These are phyloP conservation scores for Crepidodera aurea DNA, from an alignment of 2,888 invertebrate species.

Conservation along the genomic window DNA sequence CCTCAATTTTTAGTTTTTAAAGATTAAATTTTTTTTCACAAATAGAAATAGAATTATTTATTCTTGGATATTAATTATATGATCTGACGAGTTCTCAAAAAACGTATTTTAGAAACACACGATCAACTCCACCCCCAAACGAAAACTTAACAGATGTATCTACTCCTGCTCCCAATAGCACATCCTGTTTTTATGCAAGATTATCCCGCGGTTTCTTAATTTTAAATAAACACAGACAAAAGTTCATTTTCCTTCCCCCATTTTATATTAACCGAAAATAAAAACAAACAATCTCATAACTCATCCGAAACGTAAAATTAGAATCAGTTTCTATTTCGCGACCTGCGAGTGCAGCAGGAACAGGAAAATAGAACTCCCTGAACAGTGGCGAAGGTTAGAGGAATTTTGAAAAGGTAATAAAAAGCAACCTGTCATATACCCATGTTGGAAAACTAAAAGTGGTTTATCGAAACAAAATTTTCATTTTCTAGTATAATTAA, in stretches of 20 bases:
- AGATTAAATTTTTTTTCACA: no score
- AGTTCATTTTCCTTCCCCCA: neutral
- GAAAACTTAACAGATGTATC: no score
- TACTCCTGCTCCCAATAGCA: no score
- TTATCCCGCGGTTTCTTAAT: neutral
- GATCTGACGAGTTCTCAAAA: no score
- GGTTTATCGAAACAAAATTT: no score
- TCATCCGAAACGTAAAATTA: conserved; percentile 3
- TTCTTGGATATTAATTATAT: no score
- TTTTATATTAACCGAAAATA: neutral
- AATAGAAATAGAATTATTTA: no score
- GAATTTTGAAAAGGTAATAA: neutral
- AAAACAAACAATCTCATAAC: conserved; percentile 3
- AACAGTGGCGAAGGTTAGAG: neutral
- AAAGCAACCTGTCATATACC: neutral
- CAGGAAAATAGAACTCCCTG: neutral
- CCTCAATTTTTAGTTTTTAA: no score
- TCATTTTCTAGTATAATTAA: no score
- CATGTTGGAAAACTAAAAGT: no score
- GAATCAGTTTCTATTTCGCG: neutral
- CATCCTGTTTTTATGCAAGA: neutral
- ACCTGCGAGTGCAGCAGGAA: neutral
- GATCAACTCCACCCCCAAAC: no score
- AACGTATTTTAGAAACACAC: no score
- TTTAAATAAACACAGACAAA: neutral